Evolutionary conservation across 1,140 invertebrate genomes (phyloP), one percentile per base, ranked within the genome.

Genomic region (Ruditapes philippinarum): DNA sequence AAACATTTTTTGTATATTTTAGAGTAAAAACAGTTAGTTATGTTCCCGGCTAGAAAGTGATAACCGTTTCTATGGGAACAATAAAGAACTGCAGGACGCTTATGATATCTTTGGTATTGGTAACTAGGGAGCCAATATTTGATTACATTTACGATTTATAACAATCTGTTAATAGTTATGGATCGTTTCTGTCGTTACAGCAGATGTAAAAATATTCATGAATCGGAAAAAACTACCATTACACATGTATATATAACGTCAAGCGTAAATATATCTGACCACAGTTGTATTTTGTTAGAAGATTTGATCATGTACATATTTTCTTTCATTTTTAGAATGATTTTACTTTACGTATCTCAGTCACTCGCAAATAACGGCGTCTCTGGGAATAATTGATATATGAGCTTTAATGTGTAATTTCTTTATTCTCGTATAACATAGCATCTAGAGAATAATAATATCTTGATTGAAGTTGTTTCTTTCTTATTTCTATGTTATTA

Each of bases 61-160:
- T 78, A 78, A 74, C 38, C 40, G 70, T 74, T 74, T n/a, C 70
- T 25, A 74, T 74, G 70, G 54, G 42, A 78, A 78, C 42, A n/a
- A 78, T 70, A 70, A 70, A 70, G 65, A 70, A 40, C 65, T 22
- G 14, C 3, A 70, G 33, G 28, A 22, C 11, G 25, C 28, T 70
- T 28, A 31, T 28, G 65, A n/a, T 7, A 28, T 28, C 9, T 5
- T n/a, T 28, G 3, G 19, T 28, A 70, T 11, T 70, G 33, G 65
- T 70, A 70, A 40, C 65, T n/a, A 51, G 45, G 17, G 74, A 74
- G 9, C 19, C 12, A 31, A 28, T 51, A 78, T 78, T 78, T 78
- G 45, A 78, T 78, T 78, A 78, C 14, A 51, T 1, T 12, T 5
- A 17, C 22, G 49, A 51, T 78, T 51, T 78, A 78, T 51, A 51